Evolutionary conservation across 2,113 vertebrate species (phyloP).

Genomic region (Semicossyphus pulcher): DNA sequence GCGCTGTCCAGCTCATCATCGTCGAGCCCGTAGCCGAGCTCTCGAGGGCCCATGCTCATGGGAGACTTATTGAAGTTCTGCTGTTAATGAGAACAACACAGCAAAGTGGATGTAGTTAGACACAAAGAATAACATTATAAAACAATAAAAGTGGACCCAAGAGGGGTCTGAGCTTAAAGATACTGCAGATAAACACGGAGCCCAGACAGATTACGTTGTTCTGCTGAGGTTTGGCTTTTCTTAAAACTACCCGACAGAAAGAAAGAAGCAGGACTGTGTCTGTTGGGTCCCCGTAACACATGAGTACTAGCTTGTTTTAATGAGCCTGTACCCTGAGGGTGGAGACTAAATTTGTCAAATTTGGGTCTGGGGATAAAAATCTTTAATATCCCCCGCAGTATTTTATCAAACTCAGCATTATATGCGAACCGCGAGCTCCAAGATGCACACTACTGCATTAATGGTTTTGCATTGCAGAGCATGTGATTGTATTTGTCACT

Average conservation of each 20-base stretch:
- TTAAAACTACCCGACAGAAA: conserved; percentile 1
- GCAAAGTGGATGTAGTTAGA: conserved; percentile 49
- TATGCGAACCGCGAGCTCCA: conserved; percentile 5
- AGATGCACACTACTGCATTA: conserved; percentile 3
- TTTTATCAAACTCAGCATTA: conserved; percentile 57
- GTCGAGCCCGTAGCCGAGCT: conserved; percentile 74
- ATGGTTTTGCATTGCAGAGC: conserved; percentile 35
- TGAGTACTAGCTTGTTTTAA: conserved; percentile 57
- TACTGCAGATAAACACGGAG: conserved; percentile 24
- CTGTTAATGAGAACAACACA: conserved; percentile 65
- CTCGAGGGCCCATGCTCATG: conserved; percentile 69
- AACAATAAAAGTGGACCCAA: conserved; percentile 38
- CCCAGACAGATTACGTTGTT: conserved; percentile 9
- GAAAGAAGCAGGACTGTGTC: conserved; percentile 36
- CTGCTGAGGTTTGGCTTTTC: conserved; percentile 41
- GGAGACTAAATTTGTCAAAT: conserved; percentile 69
- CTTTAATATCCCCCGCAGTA: conserved; percentile 55
- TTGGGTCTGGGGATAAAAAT: conserved; percentile 63
- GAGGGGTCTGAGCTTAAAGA: conserved; percentile 13
- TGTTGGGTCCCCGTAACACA: conserved; percentile 38
- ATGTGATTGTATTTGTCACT: conserved; percentile 56
- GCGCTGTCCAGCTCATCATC: conserved; percentile 82
- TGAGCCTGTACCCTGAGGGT: conserved; percentile 46
- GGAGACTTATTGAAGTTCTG: conserved; percentile 75
- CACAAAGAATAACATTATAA: conserved; percentile 27